A percentile compares a stretch with the other conserved stretches of the same genome.
Evolutionary conservation across 2,888 invertebrate genomes (phyloP).

Genomic region (Chloromyia formosa): DNA sequence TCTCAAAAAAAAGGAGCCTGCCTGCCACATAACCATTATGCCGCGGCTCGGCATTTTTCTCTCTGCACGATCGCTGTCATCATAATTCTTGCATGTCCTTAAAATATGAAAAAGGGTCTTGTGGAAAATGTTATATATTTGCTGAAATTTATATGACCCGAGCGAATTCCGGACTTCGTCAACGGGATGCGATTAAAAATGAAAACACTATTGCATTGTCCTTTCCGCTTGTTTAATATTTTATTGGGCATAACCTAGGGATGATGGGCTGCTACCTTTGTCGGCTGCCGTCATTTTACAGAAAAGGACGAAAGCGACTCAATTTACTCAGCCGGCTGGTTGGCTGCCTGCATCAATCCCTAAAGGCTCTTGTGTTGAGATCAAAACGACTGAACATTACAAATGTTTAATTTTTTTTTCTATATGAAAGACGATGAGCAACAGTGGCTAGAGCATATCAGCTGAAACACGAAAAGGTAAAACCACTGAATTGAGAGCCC

Average conservation of each 20-base stretch:
- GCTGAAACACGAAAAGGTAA: constrained; percentile 8
- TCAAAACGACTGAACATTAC: neutral
- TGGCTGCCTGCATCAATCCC: neutral
- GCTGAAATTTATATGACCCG: constrained; percentile 18
- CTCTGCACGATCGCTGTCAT: constrained; percentile 9
- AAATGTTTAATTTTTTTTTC: neutral
- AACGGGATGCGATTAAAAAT: constrained; percentile 32
- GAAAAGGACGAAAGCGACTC: neutral
- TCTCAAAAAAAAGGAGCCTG: too few species aligned
- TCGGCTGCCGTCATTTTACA: neutral
- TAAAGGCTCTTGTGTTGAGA: neutral
- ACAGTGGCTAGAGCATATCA: too few species aligned
- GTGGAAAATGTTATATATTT: constrained; percentile 10
- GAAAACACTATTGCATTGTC: constrained; percentile 34
- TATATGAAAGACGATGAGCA: constrained; percentile 9
- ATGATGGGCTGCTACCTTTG: neutral
- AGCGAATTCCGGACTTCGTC: constrained; percentile 7
- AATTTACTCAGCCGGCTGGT: neutral
- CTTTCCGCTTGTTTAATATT: constrained; percentile 32
- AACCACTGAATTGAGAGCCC: constrained; percentile 12
- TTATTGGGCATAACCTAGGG: constrained; percentile 17
- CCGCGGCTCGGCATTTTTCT: constrained; percentile 12
- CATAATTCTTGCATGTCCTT: constrained; percentile 35
- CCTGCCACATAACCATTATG: neutral
- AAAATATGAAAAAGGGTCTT: constrained; percentile 22